Evolutionary conservation across 2,113 vertebrate species (phyloP).

Genomic region (Jacana jacana): DNA sequence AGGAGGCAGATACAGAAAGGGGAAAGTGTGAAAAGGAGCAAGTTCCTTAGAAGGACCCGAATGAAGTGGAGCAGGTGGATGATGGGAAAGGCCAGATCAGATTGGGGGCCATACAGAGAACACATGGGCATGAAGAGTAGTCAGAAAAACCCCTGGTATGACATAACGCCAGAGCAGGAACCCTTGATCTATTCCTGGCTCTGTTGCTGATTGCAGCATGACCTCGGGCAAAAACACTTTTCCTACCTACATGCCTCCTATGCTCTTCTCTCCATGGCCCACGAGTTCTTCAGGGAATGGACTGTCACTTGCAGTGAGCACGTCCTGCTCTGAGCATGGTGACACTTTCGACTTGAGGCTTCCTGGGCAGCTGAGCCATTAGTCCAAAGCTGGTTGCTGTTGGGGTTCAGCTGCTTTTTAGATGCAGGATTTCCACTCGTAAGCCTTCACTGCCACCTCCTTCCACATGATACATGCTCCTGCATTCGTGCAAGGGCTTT

Average conservation of each 20-base stretch:
- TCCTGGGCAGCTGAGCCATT: neutral
- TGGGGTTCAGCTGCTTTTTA: neutral
- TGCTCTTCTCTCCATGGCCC: neutral
- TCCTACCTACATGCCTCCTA: neutral
- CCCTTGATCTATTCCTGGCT: slow-evolving; percentile 16
- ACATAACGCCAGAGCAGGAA: neutral
- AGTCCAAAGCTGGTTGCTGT: neutral
- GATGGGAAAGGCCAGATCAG: neutral
- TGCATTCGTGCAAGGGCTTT: neutral
- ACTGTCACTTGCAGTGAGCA: neutral
- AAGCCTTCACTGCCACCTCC: neutral
- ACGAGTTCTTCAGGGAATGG: neutral
- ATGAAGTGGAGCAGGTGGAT: neutral
- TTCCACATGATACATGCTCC: rapidly evolving
- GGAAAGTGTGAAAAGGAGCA: neutral
- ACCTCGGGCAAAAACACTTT: neutral
- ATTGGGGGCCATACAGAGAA: neutral
- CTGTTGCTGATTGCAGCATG: neutral
- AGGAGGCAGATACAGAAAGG: neutral
- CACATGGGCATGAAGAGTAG: rapidly evolving
- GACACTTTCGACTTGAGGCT: neutral
- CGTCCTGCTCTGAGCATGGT: rapidly evolving
- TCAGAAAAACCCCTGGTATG: neutral
- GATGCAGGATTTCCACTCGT: neutral
- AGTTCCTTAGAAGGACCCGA: neutral